Evolutionary conservation across 2,888 invertebrate genomes (phyloP).

Genomic region (Esperia sulphurella): DNA sequence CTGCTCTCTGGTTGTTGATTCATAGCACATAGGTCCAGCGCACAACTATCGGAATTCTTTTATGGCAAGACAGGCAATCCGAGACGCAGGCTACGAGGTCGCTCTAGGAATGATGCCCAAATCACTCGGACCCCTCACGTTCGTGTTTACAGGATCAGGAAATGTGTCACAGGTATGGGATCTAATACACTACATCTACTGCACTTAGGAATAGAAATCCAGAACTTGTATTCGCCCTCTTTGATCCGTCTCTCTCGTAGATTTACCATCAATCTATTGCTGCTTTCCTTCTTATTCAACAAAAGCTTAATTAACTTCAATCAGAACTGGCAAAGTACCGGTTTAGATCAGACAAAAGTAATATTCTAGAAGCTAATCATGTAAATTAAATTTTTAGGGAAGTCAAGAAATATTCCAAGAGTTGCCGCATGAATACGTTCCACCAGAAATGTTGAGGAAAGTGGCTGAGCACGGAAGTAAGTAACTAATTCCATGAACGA

Average conservation of each 20-base stretch:
- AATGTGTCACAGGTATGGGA: constrained; percentile 93
- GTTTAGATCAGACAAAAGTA: no score
- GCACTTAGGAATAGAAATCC: no score
- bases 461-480: constrained; percentile 98
- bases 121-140: constrained; percentile 97
- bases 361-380: neutral
- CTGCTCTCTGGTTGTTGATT: no score
- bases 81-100: constrained; percentile 99
- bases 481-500: constrained; percentile 26
- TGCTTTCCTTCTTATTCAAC: no score
- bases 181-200: neutral
- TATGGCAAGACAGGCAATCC: constrained; percentile 97
- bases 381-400: constrained; percentile 65
- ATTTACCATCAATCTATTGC: no score
- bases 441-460: constrained; percentile 95
- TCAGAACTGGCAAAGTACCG: no score
- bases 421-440: constrained; percentile 97
- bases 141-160: constrained; percentile 98
- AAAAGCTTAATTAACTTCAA: no score
- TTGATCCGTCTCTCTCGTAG: no score
- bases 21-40: constrained; percentile 96
- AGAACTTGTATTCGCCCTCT: no score
- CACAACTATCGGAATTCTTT: constrained; percentile 99
- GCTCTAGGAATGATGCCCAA: constrained; percentile 97
- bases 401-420: constrained; percentile 97